phyloP scores from a whole-genome alignment of 2,797 vertebrate genomes.

The Scarus forsteni region DNA sequence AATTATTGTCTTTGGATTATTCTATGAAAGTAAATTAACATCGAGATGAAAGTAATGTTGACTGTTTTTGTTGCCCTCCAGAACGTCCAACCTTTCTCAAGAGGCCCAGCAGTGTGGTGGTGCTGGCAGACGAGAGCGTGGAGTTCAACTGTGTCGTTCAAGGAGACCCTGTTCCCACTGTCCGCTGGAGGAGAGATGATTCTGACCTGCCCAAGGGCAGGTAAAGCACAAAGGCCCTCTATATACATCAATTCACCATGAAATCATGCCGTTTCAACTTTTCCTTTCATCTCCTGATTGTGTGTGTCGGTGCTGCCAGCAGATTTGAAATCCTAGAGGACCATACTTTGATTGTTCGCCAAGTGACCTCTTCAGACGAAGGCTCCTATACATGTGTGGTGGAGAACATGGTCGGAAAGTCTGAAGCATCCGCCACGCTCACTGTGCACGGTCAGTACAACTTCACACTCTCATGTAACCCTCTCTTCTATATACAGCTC shows the following conservation, averaged over 20 bases:
- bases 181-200: conserved; percentile 95
- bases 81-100: conserved; percentile 95
- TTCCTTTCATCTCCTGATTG: conserved; percentile 49
- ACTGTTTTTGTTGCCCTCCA: conserved; percentile 58
- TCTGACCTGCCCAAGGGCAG: conserved; percentile 92
- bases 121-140: conserved; percentile 90
- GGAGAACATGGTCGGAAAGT: conserved; percentile 99
- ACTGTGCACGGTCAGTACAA: conserved; percentile 93
- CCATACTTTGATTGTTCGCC: conserved; percentile 94
- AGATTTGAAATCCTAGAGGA: conserved; percentile 97
- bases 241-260: conserved; percentile 36
- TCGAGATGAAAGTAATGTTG: not conserved
- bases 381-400: conserved; percentile 97
- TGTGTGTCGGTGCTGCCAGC: conserved; percentile 44
- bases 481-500: conserved; percentile 11
- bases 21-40: not conserved
- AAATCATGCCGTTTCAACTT: conserved; percentile 22
- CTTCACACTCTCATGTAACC: conserved; percentile 21
- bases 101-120: conserved; percentile 91
- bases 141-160: conserved; percentile 93
- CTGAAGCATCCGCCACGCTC: conserved; percentile 94
- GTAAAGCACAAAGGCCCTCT: conserved; percentile 75
- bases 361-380: conserved; percentile 91
- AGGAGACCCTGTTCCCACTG: conserved; percentile 93
- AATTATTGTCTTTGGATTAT: too few species aligned